phyloP scores from a whole-genome alignment of 92 coral and sea anemone species.

The Paragorgia papillata region DNA sequence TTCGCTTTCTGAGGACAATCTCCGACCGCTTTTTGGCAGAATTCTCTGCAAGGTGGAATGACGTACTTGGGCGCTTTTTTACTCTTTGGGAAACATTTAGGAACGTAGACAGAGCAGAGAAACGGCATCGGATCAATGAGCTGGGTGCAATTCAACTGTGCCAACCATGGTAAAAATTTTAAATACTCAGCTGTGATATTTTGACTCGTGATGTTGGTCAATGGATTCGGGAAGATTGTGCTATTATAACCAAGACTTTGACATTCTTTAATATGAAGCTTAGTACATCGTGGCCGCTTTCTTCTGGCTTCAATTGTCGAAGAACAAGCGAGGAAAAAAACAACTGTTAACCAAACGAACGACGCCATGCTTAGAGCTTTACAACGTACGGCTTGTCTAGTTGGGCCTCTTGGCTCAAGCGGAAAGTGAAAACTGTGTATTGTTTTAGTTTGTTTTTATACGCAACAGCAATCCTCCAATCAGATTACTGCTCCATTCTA shows the following conservation, averaged over 20 bases:
- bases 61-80: neutral
- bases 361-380: conserved; percentile 18
- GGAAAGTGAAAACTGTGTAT: too few relatives aligned
- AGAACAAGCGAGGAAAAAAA: neutral
- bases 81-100: neutral
- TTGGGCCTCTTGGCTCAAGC: too few relatives aligned
- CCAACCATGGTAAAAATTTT: neutral
- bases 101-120: conserved; percentile 33
- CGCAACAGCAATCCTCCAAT: too few relatives aligned
- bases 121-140: conserved; percentile 14
- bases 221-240: conserved; percentile 34
- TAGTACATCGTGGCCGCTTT: neutral
- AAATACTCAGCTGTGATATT: neutral
- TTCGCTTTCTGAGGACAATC: conserved; percentile 25
- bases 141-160: conserved; percentile 16
- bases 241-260: conserved; percentile 2
- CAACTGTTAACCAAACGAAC: conserved; percentile 2
- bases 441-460: too few relatives aligned
- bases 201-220: conserved; percentile 19
- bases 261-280: neutral
- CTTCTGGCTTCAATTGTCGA: conserved; percentile 2
- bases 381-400: neutral
- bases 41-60: conserved; percentile 28
- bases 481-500: neutral
- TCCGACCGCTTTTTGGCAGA: conserved; percentile 29